Conservation (phyloP, 2,888 invertebrate genomes). For the Heteromurus nitidus region DNA sequence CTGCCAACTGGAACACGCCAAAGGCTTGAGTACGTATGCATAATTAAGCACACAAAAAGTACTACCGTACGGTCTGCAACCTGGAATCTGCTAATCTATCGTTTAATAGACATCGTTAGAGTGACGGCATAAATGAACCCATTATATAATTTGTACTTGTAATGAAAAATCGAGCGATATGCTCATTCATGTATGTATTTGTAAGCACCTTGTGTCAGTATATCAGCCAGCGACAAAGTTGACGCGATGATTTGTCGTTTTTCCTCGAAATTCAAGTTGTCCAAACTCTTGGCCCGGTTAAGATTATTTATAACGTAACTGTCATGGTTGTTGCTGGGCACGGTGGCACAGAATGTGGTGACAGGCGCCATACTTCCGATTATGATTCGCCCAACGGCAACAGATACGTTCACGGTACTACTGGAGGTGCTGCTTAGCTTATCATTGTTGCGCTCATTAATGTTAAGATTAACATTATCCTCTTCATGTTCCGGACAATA, state of each 20-base stretch:
- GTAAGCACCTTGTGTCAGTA: conserved; percentile 76
- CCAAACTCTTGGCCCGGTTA: conserved; percentile 73
- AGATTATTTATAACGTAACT: conserved; percentile 68
- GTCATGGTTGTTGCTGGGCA: conserved; percentile 62
- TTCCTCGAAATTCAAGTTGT: conserved; percentile 90
- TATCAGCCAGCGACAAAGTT: conserved; percentile 89
- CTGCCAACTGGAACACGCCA: no score
- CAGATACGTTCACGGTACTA: conserved; percentile 58
- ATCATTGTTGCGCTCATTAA: conserved; percentile 34
- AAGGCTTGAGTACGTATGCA: no score
- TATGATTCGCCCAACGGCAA: conserved; percentile 61
- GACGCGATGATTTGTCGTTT: conserved; percentile 92
- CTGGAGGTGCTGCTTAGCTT: conserved; percentile 35
- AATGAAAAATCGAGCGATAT: no score
- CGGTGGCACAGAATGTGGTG: conserved; percentile 70
- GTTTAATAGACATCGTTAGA: no score
- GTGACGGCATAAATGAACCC: no score
- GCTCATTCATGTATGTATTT: not conserved
- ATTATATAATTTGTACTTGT: no score
- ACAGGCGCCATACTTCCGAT: conserved; percentile 70
- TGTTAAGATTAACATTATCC: conserved; percentile 59
- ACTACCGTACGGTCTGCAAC: no score
- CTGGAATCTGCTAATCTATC: no score
- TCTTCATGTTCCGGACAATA: conserved; percentile 62
- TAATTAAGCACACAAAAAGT: no score